Evolutionary conservation across 1,140 invertebrate species (phyloP).

Genomic region (Notospermus geniculatus): DNA sequence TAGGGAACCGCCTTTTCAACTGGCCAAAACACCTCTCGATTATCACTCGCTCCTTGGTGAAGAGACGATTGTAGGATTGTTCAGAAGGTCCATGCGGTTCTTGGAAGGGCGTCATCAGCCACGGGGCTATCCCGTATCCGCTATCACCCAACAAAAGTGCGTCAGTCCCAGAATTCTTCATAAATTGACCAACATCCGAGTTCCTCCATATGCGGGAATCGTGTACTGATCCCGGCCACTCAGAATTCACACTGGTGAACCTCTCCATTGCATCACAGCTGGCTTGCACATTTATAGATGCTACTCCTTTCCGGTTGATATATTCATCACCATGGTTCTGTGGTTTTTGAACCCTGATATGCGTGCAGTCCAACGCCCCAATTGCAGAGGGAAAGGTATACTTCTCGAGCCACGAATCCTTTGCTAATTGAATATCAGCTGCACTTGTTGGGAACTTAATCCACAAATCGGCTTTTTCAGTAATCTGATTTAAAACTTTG

Average conservation of each 20-base stretch:
- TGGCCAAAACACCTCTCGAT: neutral
- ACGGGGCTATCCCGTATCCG: neutral
- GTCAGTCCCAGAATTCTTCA: neutral
- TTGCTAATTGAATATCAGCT: neutral
- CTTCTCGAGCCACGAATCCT: conserved; percentile 3
- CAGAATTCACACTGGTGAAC: neutral
- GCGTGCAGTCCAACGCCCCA: neutral
- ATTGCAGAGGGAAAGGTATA: conserved; percentile 1
- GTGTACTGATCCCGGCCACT: neutral
- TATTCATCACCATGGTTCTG: too few species aligned
- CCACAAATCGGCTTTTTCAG: conserved; percentile 1
- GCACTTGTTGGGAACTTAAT: neutral
- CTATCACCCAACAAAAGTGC: neutral
- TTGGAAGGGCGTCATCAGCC: neutral
- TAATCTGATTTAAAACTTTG: neutral
- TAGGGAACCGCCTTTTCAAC: conserved; percentile 1
- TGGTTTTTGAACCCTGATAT: too few species aligned
- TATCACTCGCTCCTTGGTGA: neutral
- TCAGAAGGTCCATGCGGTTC: neutral
- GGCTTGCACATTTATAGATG: conserved; percentile 2
- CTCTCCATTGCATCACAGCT: neutral
- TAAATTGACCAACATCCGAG: too few species aligned
- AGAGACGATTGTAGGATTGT: neutral
- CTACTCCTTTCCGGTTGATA: too few species aligned
- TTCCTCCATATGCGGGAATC: neutral